phyloP scores from a whole-genome alignment of 1,140 invertebrate genomes.

The fruit fly (Drosophila melanogaster) region Release_6_plus_ISO1_MT NT_033777.3:11839001-11839500 shows the following conservation, averaged over 20 bases:
- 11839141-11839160: slow-evolving; percentile 55
- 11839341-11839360: slow-evolving; percentile 31
- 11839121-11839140: slow-evolving; percentile 2
- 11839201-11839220: slow-evolving; percentile 18
- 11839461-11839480: slow-evolving; percentile 13
- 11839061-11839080: slow-evolving; percentile 39
- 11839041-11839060: slow-evolving; percentile 40
- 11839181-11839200: slow-evolving; percentile 53
- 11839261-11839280: slow-evolving; percentile 48
- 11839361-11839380: neutral
- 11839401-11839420: slow-evolving; percentile 55
- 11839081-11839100: slow-evolving; percentile 53
- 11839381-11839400: neutral
- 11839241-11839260: slow-evolving; percentile 49
- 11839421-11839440: slow-evolving; percentile 59
- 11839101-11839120: slow-evolving; percentile 31
- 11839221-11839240: no score
- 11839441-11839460: slow-evolving; percentile 52
- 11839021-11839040: slow-evolving; percentile 14
- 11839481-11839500: neutral
- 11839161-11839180: slow-evolving; percentile 15
- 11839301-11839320: slow-evolving; percentile 54
- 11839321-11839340: slow-evolving; percentile 56
- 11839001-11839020: slow-evolving; percentile 2
- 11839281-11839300: slow-evolving; percentile 35